Evolutionary conservation across 2,797 vertebrate genomes (phyloP).

Genomic region (Margarornis squamiger): DNA sequence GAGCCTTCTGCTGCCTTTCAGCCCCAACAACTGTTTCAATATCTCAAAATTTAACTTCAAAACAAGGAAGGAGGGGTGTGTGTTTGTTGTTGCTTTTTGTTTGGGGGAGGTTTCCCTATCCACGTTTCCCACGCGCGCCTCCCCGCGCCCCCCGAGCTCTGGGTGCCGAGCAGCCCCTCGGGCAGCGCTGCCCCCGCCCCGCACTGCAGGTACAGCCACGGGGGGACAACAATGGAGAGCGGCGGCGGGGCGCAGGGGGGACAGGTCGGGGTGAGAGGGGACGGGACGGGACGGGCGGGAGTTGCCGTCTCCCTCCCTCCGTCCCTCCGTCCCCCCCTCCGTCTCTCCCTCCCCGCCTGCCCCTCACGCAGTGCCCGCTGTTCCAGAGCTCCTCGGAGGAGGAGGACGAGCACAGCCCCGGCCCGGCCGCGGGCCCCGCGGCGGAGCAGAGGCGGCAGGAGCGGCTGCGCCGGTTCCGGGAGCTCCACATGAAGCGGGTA

Average conservation of each 20-base stretch:
- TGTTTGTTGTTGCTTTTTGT: not conserved
- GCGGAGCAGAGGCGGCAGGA: too few relatives aligned
- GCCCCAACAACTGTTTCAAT: not conserved
- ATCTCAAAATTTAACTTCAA: not conserved
- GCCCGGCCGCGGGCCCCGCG: too few relatives aligned
- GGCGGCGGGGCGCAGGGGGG: not conserved
- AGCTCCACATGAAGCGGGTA: too few relatives aligned
- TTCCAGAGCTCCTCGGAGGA: too few relatives aligned
- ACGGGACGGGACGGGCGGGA: too few relatives aligned
- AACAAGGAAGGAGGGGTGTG: not conserved
- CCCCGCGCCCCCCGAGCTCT: not conserved
- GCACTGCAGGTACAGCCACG: constrained; percentile 1
- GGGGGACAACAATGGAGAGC: not conserved
- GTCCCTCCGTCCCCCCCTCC: too few relatives aligned
- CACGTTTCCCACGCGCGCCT: not conserved
- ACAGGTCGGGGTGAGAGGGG: too few relatives aligned
- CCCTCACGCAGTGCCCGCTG: too few relatives aligned
- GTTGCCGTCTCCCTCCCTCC: too few relatives aligned
- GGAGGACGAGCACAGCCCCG: too few relatives aligned
- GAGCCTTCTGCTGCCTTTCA: constrained; percentile 3
- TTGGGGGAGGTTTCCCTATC: not conserved
- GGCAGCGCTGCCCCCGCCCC: not conserved
- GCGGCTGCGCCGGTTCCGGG: too few relatives aligned
- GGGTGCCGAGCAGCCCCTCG: accelerated
- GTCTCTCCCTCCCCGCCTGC: too few relatives aligned